Conservation (phyloP, 2,797 vertebrate species). For the Heliangelus exortis region DNA sequence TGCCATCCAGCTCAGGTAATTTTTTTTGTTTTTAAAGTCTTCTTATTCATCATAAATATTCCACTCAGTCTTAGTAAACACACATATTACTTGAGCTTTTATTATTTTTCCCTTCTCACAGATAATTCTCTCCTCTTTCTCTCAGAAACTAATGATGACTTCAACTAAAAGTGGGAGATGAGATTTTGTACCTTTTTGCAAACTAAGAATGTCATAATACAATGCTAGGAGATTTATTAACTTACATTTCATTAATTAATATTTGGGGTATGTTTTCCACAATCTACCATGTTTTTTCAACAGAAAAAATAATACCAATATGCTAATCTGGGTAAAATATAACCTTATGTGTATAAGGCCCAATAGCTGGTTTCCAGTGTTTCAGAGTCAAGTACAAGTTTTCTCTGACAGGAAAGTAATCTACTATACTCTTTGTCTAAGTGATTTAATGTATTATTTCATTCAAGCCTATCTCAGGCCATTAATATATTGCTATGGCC, state of each 20-base stretch:
- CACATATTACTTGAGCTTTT: not conserved
- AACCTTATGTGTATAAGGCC: not conserved
- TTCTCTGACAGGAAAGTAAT: not conserved
- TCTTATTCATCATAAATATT: conserved; percentile 44
- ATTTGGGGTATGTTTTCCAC: not conserved
- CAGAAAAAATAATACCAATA: not conserved
- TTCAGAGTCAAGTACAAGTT: not conserved
- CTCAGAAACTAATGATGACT: not conserved
- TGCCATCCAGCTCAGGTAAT: conserved; percentile 30
- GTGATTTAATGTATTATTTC: not conserved
- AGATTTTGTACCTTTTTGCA: not conserved
- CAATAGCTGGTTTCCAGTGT: not conserved
- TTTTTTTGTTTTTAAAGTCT: not conserved
- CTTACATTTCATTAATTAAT: not conserved
- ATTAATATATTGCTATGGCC: too few species aligned
- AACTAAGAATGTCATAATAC: not conserved
- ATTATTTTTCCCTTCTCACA: not conserved
- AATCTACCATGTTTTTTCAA: not conserved
- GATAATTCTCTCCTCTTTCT: not conserved
- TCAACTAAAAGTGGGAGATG: not conserved
- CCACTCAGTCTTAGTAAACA: conserved; percentile 12
- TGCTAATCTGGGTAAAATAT: not conserved
- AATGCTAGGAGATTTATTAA: not conserved
- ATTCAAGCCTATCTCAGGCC: not conserved
- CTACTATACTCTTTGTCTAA: rapidly evolving